These are phyloP conservation scores for Stegophylla sp. DNA, from an alignment of 2,888 invertebrate species.

Conservation along the genomic window DNA sequence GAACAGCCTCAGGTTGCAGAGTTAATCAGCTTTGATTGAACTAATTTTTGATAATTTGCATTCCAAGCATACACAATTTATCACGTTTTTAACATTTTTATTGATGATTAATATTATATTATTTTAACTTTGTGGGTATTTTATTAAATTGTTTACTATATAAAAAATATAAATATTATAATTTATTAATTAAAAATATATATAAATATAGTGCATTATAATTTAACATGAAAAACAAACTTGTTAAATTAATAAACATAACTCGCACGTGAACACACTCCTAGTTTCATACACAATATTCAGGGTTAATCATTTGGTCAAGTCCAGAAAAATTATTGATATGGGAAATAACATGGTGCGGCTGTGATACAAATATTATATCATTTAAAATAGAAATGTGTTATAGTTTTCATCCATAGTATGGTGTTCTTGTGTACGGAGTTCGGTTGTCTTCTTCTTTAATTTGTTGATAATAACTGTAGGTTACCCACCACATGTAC, in stretches of 20 bases:
- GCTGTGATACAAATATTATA: not conserved
- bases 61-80: constrained; percentile 41
- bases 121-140: constrained; percentile 58
- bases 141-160: constrained; percentile 56
- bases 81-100: constrained; percentile 46
- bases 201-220: constrained; percentile 50
- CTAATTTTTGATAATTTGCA: constrained; percentile 1
- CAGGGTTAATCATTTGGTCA: constrained; percentile 26
- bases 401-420: constrained; percentile 63
- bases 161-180: constrained; percentile 57
- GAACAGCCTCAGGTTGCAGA: constrained; percentile 74
- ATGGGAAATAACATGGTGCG: constrained; percentile 3
- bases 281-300: not conserved
- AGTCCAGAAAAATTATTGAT: constrained; percentile 6
- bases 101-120: constrained; percentile 42
- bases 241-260: constrained; percentile 27
- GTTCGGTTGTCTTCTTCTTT: constrained; percentile 75
- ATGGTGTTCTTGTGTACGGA: constrained; percentile 78
- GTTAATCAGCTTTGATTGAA: constrained; percentile 80
- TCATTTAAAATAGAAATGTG: constrained; percentile 14
- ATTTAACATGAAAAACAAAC: constrained; percentile 30
- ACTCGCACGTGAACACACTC: not conserved
- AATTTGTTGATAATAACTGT: constrained; percentile 79
- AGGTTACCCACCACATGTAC: constrained; percentile 84
- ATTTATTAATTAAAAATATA: constrained; percentile 22